Conservation (phyloP, 2,113 vertebrate genomes). For the Notechis scutatus region DNA sequence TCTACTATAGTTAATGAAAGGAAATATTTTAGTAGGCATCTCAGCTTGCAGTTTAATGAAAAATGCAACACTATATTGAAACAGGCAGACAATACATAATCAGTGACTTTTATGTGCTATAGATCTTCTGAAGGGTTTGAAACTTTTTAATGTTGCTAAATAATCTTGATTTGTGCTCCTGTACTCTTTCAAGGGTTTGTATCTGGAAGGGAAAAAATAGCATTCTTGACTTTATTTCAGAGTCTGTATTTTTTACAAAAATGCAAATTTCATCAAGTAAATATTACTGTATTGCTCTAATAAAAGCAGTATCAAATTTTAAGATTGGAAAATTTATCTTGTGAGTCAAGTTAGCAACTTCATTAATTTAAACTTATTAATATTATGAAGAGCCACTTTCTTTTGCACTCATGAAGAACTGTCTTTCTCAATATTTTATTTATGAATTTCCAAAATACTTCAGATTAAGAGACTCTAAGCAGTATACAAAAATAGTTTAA, state of each 20-base stretch:
- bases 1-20: conserved; percentile 51
- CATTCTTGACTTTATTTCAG: not conserved
- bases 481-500: not conserved
- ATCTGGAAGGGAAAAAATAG: conserved; percentile 17
- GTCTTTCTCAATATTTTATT: not conserved
- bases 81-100: conserved; percentile 61
- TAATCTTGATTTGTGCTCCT: conserved; percentile 42
- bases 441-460: not conserved
- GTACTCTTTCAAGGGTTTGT: conserved; percentile 41
- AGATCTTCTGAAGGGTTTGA: conserved; percentile 45
- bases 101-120: conserved; percentile 62
- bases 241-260: not conserved
- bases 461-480: not conserved
- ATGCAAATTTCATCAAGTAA: not conserved
- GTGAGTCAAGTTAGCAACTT: not conserved
- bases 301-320: not conserved
- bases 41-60: conserved; percentile 52
- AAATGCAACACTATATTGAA: conserved; percentile 44
- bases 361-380: not conserved
- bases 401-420: not conserved
- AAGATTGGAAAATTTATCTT: not conserved
- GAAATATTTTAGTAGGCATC: conserved; percentile 54
- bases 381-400: not conserved
- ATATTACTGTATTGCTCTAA: not conserved
- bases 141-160: conserved; percentile 57